phyloP scores from a whole-genome alignment of 1,140 invertebrate genomes.

The Frieseomelitta varia region DNA sequence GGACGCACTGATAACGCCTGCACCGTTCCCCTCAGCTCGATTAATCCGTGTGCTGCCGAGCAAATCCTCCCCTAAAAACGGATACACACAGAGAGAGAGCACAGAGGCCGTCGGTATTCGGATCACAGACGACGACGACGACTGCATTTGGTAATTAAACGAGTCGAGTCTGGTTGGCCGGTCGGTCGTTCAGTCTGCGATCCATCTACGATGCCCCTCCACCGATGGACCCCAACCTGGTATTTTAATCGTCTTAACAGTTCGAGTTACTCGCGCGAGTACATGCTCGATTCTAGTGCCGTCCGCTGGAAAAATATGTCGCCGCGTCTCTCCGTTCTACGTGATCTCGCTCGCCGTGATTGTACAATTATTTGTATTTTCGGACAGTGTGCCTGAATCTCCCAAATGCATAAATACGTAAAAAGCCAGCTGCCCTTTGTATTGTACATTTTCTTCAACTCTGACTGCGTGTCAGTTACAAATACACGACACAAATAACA shows the following conservation, averaged over 20 bases:
- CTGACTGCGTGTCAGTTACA: too few species aligned
- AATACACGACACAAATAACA: too few species aligned
- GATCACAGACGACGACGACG: conserved; percentile 50
- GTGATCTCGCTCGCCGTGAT: too few species aligned
- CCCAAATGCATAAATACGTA: too few species aligned
- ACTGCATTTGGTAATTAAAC: conserved; percentile 65
- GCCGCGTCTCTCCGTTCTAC: neutral
- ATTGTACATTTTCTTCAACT: too few species aligned
- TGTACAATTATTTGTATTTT: neutral
- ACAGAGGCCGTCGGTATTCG: conserved; percentile 27
- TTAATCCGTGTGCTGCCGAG: conserved; percentile 57
- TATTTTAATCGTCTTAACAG: conserved; percentile 61
- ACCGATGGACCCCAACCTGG: conserved; percentile 22
- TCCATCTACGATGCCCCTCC: conserved; percentile 1
- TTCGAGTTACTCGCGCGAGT: neutral
- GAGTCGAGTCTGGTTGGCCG: conserved; percentile 34
- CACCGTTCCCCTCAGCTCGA: conserved; percentile 48
- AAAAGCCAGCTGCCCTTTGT: too few species aligned
- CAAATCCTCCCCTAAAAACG: conserved; percentile 65
- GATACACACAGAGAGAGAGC: conserved; percentile 47
- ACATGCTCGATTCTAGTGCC: neutral
- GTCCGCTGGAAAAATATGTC: neutral
- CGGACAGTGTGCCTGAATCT: too few species aligned
- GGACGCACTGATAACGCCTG: conserved; percentile 63
- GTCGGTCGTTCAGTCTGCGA: conserved; percentile 3